phyloP scores from a whole-genome alignment of 37 sponge, comb jelly and placozoan genomes.

The Mnemiopsis leidyi region DNA sequence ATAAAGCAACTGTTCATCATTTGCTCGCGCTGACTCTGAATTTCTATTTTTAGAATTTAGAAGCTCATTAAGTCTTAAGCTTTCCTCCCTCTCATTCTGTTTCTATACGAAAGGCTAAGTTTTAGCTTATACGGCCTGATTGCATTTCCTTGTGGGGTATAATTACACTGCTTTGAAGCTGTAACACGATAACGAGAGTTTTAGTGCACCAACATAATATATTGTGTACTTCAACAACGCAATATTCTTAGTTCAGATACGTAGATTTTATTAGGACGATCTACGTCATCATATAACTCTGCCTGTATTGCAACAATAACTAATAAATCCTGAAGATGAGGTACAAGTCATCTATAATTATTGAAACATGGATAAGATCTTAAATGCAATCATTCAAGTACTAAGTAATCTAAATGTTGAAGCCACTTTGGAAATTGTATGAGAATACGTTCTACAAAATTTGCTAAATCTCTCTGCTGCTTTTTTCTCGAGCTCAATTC shows the following conservation, averaged over 20 bases:
- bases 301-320: no score
- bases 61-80: neutral
- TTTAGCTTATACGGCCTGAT: neutral
- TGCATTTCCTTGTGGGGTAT: conserved; percentile 1
- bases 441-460: no score
- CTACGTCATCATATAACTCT: no score
- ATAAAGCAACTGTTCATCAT: neutral
- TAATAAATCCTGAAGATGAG: no score
- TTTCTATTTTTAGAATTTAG: neutral
- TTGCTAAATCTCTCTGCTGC: no score
- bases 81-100: neutral
- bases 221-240: neutral
- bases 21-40: neutral
- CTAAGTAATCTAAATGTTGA: no score
- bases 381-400: no score
- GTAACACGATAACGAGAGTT: neutral
- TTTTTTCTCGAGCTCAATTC: no score
- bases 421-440: no score
- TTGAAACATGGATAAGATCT: no score
- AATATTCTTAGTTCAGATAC: neutral
- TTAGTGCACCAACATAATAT: neutral
- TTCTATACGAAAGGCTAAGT: neutral
- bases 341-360: no score
- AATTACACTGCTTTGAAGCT: neutral
- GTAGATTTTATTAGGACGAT: neutral